Base-by-base conservation (phyloP, 2,888 invertebrate genomes). In the Himalopsyche kuldschensis region DNA sequence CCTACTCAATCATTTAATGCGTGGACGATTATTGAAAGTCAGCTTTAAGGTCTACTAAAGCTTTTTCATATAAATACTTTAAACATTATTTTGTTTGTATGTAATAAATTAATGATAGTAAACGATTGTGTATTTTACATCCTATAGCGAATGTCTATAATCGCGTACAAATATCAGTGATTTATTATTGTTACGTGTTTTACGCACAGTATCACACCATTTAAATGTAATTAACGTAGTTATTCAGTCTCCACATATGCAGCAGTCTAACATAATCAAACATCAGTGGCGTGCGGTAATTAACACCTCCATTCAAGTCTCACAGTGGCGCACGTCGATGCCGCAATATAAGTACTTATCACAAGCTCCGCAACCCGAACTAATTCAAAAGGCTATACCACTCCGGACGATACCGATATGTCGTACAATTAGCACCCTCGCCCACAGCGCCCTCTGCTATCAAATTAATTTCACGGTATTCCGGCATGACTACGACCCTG, bases 341-440 rank as follows among this genome's bases (percentile, higher is more conserved):
- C 41, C 41, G 41, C 41, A 15, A 11, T 41, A 41, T 41, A 41
- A 69, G 69, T 69, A 69, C 69, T 69, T 69, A 69, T 24, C 69
- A 69, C 69, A 27, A 15, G 30, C 69, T 69, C 8, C 69, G 30
- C 69, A 69, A 69, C 27, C 69, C 69, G 69, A 69, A 69, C 69
- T 69, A 69, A 69, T 69, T 69, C 69, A 69, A 69, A 69, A 69
- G 69, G 69, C 69, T 69, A 69, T 69, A 27, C 69, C 27, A 15
- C 69, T 27, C 20, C 69, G 69, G 69, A 69, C 69, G 69, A 69
- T 69, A 69, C 69, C 69, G 80, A 77, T 83, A 83, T 75, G 80
- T 83, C 83, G 79, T 55, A 83, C 83, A 83, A 83, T 83, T 83
- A 83, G 83, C 83, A 81, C 83, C 81, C 83, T 83, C 79, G 80